Percentiles rank a stretch among this genome's conserved stretches.
Conservation (phyloP, 2,113 vertebrate genomes). For the Azemiops feae region DNA sequence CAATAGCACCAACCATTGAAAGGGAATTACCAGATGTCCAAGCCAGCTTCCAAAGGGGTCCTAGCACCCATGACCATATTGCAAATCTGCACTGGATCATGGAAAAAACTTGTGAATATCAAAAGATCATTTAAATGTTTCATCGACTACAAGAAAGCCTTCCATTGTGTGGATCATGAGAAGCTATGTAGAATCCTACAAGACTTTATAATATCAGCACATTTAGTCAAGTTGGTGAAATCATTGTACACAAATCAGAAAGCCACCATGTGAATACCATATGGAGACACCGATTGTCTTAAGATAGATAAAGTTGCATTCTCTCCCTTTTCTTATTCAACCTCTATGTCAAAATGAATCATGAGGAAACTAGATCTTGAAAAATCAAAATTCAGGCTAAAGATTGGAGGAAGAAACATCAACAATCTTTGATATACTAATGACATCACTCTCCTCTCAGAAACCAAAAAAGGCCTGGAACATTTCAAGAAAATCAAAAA, state of each 20-base stretch:
- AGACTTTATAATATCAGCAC: background rate
- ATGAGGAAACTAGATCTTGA: too few relatives aligned
- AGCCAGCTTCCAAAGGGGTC: background rate
- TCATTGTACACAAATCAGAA: background rate
- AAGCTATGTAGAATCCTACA: background rate
- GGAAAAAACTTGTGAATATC: background rate
- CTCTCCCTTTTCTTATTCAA: too few relatives aligned
- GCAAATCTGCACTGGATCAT: background rate
- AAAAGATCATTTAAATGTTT: background rate
- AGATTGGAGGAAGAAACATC: too few relatives aligned
- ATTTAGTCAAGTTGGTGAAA: background rate
- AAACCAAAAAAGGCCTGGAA: too few relatives aligned
- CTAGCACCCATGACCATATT: background rate
- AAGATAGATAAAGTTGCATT: too few relatives aligned
- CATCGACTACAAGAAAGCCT: background rate
- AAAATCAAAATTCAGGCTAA: too few relatives aligned
- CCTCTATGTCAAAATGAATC: too few relatives aligned
- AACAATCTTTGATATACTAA: too few relatives aligned
- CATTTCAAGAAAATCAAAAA: too few relatives aligned
- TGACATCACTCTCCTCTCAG: too few relatives aligned
- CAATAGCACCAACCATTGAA: background rate
- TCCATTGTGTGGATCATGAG: background rate
- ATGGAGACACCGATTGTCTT: background rate
- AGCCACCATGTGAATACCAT: background rate
- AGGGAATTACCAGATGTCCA: background rate